Percentiles rank a stretch among this genome's conserved stretches.
Evolutionary conservation across 2,113 vertebrate genomes (phyloP).

Genomic region (Falco punctatus): DNA sequence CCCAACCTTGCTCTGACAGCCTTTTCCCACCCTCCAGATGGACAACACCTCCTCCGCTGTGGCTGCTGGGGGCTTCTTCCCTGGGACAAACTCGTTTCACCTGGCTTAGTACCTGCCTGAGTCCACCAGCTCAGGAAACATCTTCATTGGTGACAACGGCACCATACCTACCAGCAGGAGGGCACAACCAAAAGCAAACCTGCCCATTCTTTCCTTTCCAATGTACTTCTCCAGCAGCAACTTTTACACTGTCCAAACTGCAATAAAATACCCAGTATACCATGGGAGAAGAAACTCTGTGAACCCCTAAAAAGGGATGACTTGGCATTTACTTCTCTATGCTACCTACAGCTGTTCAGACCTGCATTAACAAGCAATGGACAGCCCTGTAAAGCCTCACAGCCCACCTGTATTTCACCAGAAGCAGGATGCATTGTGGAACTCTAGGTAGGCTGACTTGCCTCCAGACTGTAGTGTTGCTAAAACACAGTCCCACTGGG

Average conservation of each 20-base stretch:
- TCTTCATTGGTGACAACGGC: fast-evolving
- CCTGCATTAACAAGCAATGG: not conserved
- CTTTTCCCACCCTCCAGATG: not conserved
- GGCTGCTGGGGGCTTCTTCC: not conserved
- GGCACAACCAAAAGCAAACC: not conserved
- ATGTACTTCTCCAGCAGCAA: not conserved
- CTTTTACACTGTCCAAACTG: not conserved
- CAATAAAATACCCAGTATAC: not conserved
- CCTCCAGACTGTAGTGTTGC: not conserved
- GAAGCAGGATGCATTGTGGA: fast-evolving
- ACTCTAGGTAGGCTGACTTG: not conserved
- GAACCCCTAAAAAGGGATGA: not conserved
- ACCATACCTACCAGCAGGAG: not conserved
- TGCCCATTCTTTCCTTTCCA: not conserved
- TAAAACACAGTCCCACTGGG: not conserved
- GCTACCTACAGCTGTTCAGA: not conserved
- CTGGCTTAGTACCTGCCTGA: not conserved
- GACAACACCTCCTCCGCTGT: not conserved
- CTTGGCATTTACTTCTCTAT: not conserved
- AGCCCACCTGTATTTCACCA: not conserved
- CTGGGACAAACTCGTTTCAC: not conserved
- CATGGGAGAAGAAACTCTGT: not conserved
- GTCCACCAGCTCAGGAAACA: fast-evolving
- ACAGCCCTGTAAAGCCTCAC: not conserved
- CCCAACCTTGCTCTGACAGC: not conserved